phyloP scores from a whole-genome alignment of 2,113 vertebrate species.

The Gavialis gangeticus region DNA sequence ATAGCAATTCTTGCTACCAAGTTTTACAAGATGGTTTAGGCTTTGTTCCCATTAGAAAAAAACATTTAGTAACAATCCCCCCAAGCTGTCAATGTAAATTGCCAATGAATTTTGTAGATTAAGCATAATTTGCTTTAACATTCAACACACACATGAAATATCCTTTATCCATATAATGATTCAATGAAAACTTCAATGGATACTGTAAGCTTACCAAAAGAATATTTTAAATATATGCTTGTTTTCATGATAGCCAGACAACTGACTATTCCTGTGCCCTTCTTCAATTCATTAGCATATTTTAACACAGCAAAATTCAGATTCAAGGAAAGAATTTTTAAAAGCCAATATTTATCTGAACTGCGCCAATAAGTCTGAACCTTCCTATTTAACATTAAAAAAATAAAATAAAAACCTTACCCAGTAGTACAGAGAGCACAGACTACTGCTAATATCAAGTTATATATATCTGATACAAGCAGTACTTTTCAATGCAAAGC shows the following conservation, averaged over 20 bases:
- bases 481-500: background rate
- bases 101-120: background rate
- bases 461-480: background rate
- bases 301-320: background rate
- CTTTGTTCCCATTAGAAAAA: background rate
- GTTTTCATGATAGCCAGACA: background rate
- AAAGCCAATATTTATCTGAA: background rate
- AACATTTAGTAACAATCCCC: background rate
- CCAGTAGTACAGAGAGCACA: background rate
- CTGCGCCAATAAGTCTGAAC: background rate
- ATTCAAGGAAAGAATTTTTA: background rate
- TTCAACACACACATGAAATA: background rate
- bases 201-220: background rate
- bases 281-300: constrained; percentile 11
- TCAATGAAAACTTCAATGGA: constrained; percentile 23
- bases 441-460: background rate
- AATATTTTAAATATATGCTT: background rate
- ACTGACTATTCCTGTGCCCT: background rate
- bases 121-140: constrained; percentile 1
- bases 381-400: background rate
- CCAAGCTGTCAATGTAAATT: background rate
- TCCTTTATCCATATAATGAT: background rate
- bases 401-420: no score
- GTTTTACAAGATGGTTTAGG: background rate
- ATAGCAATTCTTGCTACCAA: background rate